Conservation (phyloP, 2,888 invertebrate genomes). For the Ryuthela nishihirai region DNA sequence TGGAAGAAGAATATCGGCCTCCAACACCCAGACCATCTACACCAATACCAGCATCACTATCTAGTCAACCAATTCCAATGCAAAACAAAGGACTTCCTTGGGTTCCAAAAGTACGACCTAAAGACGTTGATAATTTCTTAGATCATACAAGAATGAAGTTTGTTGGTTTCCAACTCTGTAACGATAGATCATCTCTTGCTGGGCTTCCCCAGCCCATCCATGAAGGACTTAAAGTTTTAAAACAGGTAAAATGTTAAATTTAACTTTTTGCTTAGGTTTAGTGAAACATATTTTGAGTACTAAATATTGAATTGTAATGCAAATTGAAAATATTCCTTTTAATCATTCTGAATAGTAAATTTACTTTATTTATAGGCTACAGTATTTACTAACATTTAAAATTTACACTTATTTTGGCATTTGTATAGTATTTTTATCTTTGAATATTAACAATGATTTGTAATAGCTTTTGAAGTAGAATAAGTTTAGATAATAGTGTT, state of each 20-base stretch:
- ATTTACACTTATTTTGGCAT: too few relatives aligned
- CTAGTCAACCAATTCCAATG: constrained; percentile 26
- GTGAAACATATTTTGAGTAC: not conserved
- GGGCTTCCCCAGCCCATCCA: constrained; percentile 96
- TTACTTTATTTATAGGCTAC: too few relatives aligned
- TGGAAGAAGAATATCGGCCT: constrained; percentile 48
- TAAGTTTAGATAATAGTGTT: too few relatives aligned
- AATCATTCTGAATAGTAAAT: too few relatives aligned
- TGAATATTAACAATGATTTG: too few relatives aligned
- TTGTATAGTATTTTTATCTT: too few relatives aligned
- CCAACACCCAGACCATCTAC: constrained; percentile 57
- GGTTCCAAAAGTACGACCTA: constrained; percentile 92
- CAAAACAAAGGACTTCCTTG: constrained; percentile 71
- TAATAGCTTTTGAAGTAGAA: too few relatives aligned
- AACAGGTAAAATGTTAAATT: constrained; percentile 56
- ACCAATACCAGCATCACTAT: constrained; percentile 47
- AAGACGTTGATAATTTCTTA: constrained; percentile 87
- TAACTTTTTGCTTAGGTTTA: not conserved
- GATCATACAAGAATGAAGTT: constrained; percentile 90
- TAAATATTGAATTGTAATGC: not conserved
- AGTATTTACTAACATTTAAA: too few relatives aligned
- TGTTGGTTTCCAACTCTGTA: constrained; percentile 83
- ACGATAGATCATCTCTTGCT: constrained; percentile 80
- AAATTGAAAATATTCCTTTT: constrained; percentile 3
- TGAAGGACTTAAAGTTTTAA: constrained; percentile 87